Evolutionary conservation across 2,113 vertebrate species (phyloP).

Genomic region (Tragulus kanchil): DNA sequence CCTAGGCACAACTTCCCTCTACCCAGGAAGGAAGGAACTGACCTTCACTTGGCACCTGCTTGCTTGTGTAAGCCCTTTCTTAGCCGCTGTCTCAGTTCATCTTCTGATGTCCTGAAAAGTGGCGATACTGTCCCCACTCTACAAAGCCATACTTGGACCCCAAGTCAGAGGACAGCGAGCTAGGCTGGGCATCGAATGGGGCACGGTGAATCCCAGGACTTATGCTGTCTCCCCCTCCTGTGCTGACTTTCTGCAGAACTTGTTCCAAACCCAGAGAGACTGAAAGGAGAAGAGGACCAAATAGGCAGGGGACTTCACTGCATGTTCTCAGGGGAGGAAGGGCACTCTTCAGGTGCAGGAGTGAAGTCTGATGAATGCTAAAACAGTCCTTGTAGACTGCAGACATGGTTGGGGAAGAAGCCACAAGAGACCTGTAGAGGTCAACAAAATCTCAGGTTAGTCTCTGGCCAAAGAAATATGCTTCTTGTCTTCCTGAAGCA

Average conservation of each 20-base stretch:
- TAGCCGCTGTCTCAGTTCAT: neutral
- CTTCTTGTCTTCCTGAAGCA: neutral
- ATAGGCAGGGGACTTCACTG: rapidly evolving
- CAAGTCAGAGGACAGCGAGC: neutral
- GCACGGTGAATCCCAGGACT: neutral
- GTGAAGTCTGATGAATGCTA: neutral
- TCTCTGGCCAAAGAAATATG: neutral
- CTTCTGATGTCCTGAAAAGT: neutral
- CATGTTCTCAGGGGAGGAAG: neutral
- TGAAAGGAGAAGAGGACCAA: neutral
- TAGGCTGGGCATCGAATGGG: neutral
- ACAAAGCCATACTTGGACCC: neutral
- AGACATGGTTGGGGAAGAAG: neutral
- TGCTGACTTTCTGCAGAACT: neutral
- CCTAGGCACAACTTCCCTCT: neutral
- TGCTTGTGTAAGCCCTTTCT: neutral
- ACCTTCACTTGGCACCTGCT: neutral
- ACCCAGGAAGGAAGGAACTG: neutral
- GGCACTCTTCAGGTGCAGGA: neutral
- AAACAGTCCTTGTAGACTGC: neutral
- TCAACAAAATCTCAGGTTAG: neutral
- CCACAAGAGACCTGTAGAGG: neutral
- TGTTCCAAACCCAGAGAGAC: neutral
- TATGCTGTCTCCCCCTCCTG: rapidly evolving
- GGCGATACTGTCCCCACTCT: neutral